Conservation (phyloP, 1,140 invertebrate species). For the Pachyrhynchus sulphureomaculatus region DNA sequence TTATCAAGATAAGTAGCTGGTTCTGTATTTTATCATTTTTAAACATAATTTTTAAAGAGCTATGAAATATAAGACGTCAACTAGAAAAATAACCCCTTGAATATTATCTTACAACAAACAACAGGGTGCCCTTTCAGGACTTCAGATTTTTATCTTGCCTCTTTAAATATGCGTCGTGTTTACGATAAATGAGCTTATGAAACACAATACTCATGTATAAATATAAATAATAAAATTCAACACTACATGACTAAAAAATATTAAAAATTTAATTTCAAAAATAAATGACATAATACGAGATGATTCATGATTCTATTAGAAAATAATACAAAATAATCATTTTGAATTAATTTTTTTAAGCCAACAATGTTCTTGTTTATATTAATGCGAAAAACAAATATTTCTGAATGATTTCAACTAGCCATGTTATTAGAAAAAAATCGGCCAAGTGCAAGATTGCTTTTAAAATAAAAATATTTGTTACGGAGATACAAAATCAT, state of each 20-base stretch:
- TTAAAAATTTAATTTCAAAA: too few species aligned
- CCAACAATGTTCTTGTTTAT: too few species aligned
- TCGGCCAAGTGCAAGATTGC: too few species aligned
- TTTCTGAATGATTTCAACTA: too few species aligned
- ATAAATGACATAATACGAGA: too few species aligned
- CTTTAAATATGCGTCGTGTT: slow-evolving; percentile 20
- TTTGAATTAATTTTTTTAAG: too few species aligned
- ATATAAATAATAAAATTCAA: slow-evolving; percentile 10
- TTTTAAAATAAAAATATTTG: too few species aligned
- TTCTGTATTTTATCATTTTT: slow-evolving; percentile 18
- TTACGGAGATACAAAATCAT: too few species aligned
- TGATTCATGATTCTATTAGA: too few species aligned
- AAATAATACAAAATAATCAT: too few species aligned
- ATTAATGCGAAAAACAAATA: too few species aligned
- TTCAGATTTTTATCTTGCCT: slow-evolving; percentile 22
- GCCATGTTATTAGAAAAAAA: too few species aligned
- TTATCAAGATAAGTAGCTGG: slow-evolving; percentile 17
- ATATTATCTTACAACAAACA: slow-evolving; percentile 16
- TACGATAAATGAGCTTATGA: slow-evolving; percentile 25
- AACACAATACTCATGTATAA: slow-evolving; percentile 24
- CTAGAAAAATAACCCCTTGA: slow-evolving; percentile 27
- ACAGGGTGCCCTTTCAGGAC: slow-evolving; percentile 20
- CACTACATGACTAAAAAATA: slow-evolving; percentile 21
- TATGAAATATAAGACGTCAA: slow-evolving; percentile 33
- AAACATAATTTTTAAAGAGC: slow-evolving; percentile 9